These are phyloP conservation scores for Nasua narica DNA, from an alignment of 2,797 vertebrate species.

Conservation along the genomic window DNA sequence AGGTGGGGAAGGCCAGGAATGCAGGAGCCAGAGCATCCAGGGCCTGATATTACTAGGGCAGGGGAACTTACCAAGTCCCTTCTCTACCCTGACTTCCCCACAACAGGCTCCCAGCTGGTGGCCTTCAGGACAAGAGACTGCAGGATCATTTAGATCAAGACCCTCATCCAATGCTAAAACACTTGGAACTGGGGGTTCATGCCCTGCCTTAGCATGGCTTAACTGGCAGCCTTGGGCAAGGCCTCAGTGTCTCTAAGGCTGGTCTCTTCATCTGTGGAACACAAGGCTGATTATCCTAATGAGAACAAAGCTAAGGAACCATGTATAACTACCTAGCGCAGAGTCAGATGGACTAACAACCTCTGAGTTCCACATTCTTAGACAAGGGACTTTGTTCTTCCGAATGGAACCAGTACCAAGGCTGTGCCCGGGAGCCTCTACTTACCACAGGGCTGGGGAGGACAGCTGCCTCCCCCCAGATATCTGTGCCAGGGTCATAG, in stretches of 20 bases:
- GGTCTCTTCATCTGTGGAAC: background rate
- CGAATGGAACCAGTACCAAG: background rate
- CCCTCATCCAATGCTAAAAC: background rate
- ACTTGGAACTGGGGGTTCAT: background rate
- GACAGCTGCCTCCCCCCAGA: conserved; percentile 82
- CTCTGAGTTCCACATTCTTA: background rate
- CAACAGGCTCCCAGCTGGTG: background rate
- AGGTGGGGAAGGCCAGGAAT: background rate
- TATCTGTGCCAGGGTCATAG: conserved; percentile 80
- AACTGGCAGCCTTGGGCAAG: background rate
- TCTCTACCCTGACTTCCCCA: background rate
- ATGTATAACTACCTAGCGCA: background rate
- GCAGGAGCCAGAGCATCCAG: background rate
- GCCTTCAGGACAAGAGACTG: background rate
- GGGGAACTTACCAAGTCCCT: background rate
- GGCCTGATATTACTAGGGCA: background rate
- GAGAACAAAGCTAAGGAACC: background rate
- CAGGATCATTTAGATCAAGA: background rate
- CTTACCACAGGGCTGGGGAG: conserved; percentile 86
- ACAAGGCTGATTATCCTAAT: background rate
- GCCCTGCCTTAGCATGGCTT: background rate
- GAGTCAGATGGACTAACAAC: background rate
- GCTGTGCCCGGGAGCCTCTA: background rate
- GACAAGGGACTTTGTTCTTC: background rate
- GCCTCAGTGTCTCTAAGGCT: background rate